Conservation (phyloP, 1,140 invertebrate species). For the Penaeus vannamei region DNA sequence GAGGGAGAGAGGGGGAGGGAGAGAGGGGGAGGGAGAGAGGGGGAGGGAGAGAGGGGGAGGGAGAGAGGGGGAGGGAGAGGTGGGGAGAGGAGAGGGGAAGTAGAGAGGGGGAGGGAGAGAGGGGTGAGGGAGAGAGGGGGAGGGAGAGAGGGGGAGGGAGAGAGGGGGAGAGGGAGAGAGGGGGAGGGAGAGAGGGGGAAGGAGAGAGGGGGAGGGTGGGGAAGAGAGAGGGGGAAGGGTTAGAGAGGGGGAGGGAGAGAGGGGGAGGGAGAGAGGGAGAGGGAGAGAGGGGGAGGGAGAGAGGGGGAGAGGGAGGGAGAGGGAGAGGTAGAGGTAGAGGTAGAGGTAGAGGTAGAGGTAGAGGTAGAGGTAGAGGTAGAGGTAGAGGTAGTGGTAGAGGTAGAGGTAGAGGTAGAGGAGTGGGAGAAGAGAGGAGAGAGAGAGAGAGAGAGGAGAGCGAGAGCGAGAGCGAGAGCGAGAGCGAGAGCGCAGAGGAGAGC, state of each 20-base stretch:
- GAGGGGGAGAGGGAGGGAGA: background rate
- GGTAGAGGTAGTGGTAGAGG: background rate
- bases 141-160: no score
- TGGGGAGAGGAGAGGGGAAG: background rate
- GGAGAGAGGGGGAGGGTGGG: background rate
- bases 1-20: slow-evolving; percentile 24
- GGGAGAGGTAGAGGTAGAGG: background rate
- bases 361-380: background rate
- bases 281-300: background rate
- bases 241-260: background rate
- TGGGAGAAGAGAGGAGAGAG: background rate
- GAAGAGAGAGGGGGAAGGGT: background rate
- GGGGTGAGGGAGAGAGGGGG: no score
- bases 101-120: background rate
- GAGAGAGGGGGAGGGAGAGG: background rate
- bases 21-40: slow-evolving; percentile 38
- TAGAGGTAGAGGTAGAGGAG: slow-evolving; percentile 30
- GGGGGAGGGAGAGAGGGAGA: background rate
- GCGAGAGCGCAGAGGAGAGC: no score
- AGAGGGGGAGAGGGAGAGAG: background rate
- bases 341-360: slow-evolving; percentile 23
- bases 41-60: background rate
- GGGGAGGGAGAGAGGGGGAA: no score
- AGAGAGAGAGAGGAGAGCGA: background rate
- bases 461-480: no score